These are phyloP conservation scores for Melanotaenia parkinsoni DNA, from an alignment of 2,797 vertebrate genomes.

Conservation along the genomic window DNA sequence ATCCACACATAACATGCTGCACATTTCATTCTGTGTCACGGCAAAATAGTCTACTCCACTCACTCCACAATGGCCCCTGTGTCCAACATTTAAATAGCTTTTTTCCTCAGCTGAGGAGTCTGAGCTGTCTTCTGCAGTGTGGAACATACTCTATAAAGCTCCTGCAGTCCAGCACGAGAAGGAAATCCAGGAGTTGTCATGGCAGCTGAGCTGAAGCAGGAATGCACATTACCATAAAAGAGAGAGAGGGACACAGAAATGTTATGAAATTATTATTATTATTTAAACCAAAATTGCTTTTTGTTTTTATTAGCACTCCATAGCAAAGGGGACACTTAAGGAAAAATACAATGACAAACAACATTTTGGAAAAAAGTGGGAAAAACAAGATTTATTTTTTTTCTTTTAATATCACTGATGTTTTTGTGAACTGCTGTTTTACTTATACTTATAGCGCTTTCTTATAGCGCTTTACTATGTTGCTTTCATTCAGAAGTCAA, in stretches of 20 bases:
- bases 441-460: neutral
- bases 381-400: neutral
- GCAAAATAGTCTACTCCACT: slow-evolving; percentile 8
- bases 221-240: slow-evolving; percentile 65
- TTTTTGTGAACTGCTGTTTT: slow-evolving; percentile 15
- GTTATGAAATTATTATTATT: slow-evolving; percentile 27
- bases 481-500: slow-evolving; percentile 10
- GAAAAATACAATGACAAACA: slow-evolving; percentile 9
- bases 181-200: slow-evolving; percentile 71
- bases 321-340: slow-evolving; percentile 36
- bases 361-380: neutral
- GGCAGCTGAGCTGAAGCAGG: slow-evolving; percentile 69
- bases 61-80: slow-evolving; percentile 23
- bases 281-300: slow-evolving; percentile 34
- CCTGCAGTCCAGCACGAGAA: slow-evolving; percentile 36
- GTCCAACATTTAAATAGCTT: slow-evolving; percentile 19
- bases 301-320: slow-evolving; percentile 38
- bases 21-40: slow-evolving; percentile 1
- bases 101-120: slow-evolving; percentile 11
- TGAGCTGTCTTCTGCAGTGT: slow-evolving; percentile 30
- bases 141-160: slow-evolving; percentile 35
- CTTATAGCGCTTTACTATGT: neutral
- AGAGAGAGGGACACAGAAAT: slow-evolving; percentile 28
- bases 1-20: neutral
- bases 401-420: neutral